A percentile compares a stretch with the other conserved stretches of the same genome.
Evolutionary conservation across 2,888 invertebrate genomes (phyloP).

Genomic region (Ptilodon capucinus): DNA sequence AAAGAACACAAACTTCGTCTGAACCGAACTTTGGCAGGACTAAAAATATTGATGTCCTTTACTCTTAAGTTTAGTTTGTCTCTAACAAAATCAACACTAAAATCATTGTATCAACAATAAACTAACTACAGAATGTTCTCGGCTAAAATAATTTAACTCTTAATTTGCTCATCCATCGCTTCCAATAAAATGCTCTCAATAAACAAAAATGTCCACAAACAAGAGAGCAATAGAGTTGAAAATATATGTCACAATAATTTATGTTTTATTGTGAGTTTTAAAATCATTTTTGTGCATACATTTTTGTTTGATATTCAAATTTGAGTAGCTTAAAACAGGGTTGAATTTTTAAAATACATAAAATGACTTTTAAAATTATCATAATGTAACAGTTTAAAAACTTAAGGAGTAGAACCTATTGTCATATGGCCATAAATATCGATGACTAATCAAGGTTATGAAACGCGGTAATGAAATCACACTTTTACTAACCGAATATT

Average conservation of each 20-base stretch:
- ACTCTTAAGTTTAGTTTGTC: no score
- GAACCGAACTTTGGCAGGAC: no score
- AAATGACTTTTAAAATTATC: neutral
- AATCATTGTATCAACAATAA: no score
- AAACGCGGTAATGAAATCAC: constrained; percentile 26
- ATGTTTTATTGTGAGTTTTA: constrained; percentile 17
- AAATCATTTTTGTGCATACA: constrained; percentile 20
- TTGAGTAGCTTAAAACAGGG: constrained; percentile 6
- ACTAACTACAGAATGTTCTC: no score
- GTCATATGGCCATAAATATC: constrained; percentile 18
- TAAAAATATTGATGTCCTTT: no score
- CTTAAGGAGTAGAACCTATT: neutral
- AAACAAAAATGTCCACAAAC: constrained; percentile 27
- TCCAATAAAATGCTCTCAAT: constrained; percentile 25
- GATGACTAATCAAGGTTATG: constrained; percentile 28
- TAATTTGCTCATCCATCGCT: constrained; percentile 20
- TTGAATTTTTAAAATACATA: constrained; percentile 2
- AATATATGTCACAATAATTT: constrained; percentile 24
- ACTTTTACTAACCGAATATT: constrained; percentile 41
- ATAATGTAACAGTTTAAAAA: neutral
- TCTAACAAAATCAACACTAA: no score
- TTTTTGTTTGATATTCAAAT: constrained; percentile 13
- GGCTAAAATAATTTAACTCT: constrained; percentile 3
- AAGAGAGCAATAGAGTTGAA: constrained; percentile 49
- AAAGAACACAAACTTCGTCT: no score